Evolutionary conservation across 1,140 invertebrate genomes (phyloP), one percentile per base, ranked within the genome.

Genomic region (Orius laevigatus): DNA sequence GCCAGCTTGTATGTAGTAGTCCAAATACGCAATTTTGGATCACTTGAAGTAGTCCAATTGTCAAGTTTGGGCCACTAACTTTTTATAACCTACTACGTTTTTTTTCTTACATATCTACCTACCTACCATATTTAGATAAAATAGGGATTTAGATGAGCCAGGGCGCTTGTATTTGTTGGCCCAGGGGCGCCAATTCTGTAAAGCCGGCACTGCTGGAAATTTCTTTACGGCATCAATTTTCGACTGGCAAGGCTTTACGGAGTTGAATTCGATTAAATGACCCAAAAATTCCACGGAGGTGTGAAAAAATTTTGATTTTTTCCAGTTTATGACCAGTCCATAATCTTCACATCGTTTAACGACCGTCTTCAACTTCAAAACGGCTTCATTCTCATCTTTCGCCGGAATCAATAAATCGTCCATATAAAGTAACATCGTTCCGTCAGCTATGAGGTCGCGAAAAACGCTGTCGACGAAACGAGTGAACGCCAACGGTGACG

Each of bases 261-360:
- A 25, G 25, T 61, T 59, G 35, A 51, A 46, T 14, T 58, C 57
- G 3, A 61, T 53, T 5, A 55, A 48, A 34, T 53, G 38, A 6
- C 63, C 61, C 16, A 67, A 52, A 55, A 58, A 66, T 49, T 64
- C 57, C 3, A 65, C 50, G 32, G 50, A 33, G 10, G 11, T 48
- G 15, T 52, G 14, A 15, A 65, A 12, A 43, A 66, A 56, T 9
- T 60, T 32, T 25, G 58, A 59, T 50, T 67, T 68, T 46, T 63
- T 60, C 58, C 57, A 56, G 19, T 62, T 63, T 1, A 66, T 54
- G 19, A 56, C 32, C 36, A 66, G 51, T 2, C 60, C 63, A 57
- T 62, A 61, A 0, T 63, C 46, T 2, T 43, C 46, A 11, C 62
- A 54, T 5, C 38, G 40, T 11, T 48, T 19, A 10, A 55, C 10